A percentile compares a stretch with the other conserved stretches of the same genome.
Conservation (phyloP, 2,113 vertebrate species). For the Stomatorhinus ivindoensis region DNA sequence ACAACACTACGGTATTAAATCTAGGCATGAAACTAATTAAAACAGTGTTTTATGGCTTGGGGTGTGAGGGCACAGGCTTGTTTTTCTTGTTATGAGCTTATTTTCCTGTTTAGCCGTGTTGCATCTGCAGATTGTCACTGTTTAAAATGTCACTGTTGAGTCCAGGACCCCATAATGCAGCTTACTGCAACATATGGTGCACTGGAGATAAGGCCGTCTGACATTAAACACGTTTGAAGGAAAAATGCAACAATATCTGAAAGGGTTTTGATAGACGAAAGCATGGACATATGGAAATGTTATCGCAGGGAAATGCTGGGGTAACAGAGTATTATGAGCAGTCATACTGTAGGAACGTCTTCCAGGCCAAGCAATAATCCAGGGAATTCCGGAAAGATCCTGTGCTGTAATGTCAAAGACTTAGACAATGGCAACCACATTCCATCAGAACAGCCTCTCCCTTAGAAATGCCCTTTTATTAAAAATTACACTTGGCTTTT, state of each 20-base stretch:
- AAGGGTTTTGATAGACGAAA: not conserved
- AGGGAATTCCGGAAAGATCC: not conserved
- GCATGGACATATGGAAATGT: no score
- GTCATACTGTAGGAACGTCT: not conserved
- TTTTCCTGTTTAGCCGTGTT: not conserved
- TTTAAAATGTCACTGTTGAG: not conserved
- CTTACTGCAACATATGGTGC: not conserved
- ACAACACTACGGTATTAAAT: not conserved
- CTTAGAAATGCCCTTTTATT: not conserved
- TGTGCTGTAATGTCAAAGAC: not conserved
- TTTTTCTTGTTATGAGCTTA: not conserved
- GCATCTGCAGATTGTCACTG: not conserved
- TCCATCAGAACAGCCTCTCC: not conserved
- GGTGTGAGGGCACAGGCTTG: not conserved
- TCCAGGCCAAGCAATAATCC: not conserved
- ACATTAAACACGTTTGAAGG: not conserved
- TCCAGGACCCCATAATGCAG: not conserved
- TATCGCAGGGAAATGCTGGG: not conserved
- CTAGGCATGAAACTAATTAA: not conserved
- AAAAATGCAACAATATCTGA: not conserved
- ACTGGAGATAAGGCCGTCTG: not conserved
- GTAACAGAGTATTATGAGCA: not conserved
- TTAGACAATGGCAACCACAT: not conserved
- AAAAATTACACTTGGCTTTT: not conserved
- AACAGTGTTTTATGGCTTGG: not conserved